These are phyloP conservation scores for Trachymyrmex cornetzi DNA, from an alignment of 1,140 invertebrate genomes.

Conservation along the genomic window DNA sequence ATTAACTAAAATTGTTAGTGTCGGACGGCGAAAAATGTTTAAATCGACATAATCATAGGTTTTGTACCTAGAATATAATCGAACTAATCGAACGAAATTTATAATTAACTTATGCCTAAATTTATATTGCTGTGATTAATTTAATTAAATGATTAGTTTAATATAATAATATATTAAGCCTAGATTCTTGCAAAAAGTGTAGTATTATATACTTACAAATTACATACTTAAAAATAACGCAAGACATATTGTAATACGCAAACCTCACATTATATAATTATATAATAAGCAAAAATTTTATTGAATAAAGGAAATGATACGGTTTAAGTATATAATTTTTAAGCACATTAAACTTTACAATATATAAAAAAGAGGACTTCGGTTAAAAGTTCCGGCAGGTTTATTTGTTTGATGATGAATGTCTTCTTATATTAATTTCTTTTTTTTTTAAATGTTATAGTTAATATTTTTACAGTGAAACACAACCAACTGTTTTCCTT, in stretches of 20 bases:
- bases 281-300: conserved; percentile 2
- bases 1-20: conserved; percentile 68
- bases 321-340: conserved; percentile 29
- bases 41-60: conserved; percentile 56
- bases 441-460: background rate
- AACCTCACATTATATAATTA: conserved; percentile 10
- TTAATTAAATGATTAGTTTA: conserved; percentile 14
- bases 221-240: conserved; percentile 8
- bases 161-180: conserved; percentile 2
- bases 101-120: conserved; percentile 28
- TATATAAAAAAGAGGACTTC: conserved; percentile 43
- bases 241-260: conserved; percentile 9
- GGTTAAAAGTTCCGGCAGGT: conserved; percentile 48
- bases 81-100: conserved; percentile 30
- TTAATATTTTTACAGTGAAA: too few species aligned
- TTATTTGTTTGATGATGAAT: conserved; percentile 9
- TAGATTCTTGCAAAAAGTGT: background rate
- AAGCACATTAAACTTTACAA: conserved; percentile 59
- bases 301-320: conserved; percentile 5
- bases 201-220: background rate
- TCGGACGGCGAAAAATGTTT: conserved; percentile 64
- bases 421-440: background rate
- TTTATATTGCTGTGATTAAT: background rate
- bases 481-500: too few species aligned
- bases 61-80: conserved; percentile 27